A percentile compares a stretch with the other conserved stretches of the same genome.
phyloP scores from a whole-genome alignment of 1,140 invertebrate species.

The Atta cephalotes region DNA sequence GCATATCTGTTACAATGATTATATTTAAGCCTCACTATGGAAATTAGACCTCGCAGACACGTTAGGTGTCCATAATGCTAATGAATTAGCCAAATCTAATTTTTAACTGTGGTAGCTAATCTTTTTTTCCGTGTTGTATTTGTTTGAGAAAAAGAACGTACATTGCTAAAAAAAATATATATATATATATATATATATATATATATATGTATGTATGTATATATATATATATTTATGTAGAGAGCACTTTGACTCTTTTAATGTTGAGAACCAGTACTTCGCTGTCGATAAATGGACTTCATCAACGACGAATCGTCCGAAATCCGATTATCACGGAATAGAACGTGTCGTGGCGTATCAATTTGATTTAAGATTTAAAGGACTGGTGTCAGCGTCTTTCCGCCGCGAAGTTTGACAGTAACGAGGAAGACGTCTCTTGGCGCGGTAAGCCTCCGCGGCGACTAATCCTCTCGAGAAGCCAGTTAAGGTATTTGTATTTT shows the following conservation, averaged over 20 bases:
- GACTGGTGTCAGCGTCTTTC: conserved; percentile 47
- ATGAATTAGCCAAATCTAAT: too few relatives aligned
- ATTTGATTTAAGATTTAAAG: conserved; percentile 73
- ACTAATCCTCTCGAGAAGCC: conserved; percentile 79
- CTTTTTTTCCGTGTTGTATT: not conserved
- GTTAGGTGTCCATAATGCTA: too few relatives aligned
- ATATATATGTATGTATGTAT: too few relatives aligned
- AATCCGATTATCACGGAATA: conserved; percentile 74
- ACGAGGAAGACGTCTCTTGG: conserved; percentile 72
- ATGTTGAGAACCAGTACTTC: conserved; percentile 29
- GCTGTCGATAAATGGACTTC: conserved; percentile 65
- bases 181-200: too few relatives aligned
- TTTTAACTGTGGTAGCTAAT: too few relatives aligned
- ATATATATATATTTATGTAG: not conserved
- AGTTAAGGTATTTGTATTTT: conserved; percentile 84
- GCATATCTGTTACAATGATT: too few relatives aligned
- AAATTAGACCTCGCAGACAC: too few relatives aligned
- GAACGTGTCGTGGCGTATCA: conserved; percentile 72
- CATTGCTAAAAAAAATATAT: not conserved
- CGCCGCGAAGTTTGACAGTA: conserved; percentile 67
- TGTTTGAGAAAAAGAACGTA: not conserved
- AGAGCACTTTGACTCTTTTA: conserved; percentile 28
- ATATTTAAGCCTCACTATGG: too few relatives aligned
- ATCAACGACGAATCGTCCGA: conserved; percentile 67
- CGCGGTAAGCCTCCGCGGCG: conserved; percentile 71